Conservation (phyloP, 2,888 invertebrate species). For the Melanchra persicariae region DNA sequence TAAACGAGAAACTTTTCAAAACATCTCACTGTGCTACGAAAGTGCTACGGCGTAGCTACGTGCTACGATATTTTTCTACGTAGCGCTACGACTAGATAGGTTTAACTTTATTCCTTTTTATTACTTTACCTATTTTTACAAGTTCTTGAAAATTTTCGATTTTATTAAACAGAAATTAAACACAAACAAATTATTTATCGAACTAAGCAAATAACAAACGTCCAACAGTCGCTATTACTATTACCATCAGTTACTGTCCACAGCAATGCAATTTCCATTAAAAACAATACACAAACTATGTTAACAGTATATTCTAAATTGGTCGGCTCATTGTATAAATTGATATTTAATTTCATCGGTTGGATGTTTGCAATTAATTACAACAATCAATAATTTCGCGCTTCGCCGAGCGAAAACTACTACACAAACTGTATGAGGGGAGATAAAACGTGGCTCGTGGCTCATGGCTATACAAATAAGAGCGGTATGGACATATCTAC, state of each 20-base stretch:
- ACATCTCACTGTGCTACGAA: conserved; percentile 16
- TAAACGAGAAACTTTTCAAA: neutral
- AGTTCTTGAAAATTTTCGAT: too few relatives aligned
- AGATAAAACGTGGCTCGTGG: conserved; percentile 72
- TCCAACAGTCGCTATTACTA: conserved; percentile 12
- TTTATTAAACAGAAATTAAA: too few relatives aligned
- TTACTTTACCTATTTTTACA: neutral
- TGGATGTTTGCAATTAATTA: conserved; percentile 87
- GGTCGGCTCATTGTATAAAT: conserved; percentile 69
- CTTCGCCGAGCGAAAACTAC: conserved; percentile 83
- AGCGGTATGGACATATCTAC: conserved; percentile 7
- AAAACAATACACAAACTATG: conserved; percentile 40
- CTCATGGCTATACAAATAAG: conserved; percentile 26
- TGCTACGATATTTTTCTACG: conserved; percentile 1
- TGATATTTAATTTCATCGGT: conserved; percentile 80
- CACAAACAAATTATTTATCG: conserved; percentile 1
- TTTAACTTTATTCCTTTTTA: neutral
- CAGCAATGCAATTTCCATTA: conserved; percentile 32
- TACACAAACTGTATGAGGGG: conserved; percentile 75
- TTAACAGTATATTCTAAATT: conserved; percentile 54
- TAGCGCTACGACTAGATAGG: neutral
- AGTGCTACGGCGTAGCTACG: conserved; percentile 23
- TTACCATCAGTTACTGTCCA: conserved; percentile 13
- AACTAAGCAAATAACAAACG: conserved; percentile 6
- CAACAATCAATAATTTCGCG: conserved; percentile 87